Percentiles rank a stretch among this genome's conserved stretches.
These are phyloP conservation scores for Melanotaenia maccullochi DNA, from an alignment of 2,797 vertebrate genomes.

Conservation along the genomic window DNA sequence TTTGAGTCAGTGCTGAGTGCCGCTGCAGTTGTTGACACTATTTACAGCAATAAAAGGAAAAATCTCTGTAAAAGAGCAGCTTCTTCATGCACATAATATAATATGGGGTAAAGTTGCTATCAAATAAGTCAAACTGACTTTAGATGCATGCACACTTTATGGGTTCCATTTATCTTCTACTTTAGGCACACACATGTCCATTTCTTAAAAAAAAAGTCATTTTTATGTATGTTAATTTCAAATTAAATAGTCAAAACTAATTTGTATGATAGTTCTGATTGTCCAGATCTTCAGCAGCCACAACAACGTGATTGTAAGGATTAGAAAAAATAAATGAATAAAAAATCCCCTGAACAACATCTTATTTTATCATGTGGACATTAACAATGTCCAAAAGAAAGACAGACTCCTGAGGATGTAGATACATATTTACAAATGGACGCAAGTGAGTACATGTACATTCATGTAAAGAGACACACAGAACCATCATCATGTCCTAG, in stretches of 20 bases:
- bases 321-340: background rate
- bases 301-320: background rate
- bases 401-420: background rate
- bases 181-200: background rate
- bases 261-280: background rate
- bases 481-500: constrained; percentile 36
- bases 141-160: background rate
- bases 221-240: background rate
- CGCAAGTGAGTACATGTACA: constrained; percentile 1
- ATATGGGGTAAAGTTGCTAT: background rate
- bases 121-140: background rate
- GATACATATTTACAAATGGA: background rate
- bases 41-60: background rate
- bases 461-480: background rate
- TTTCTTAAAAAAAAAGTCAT: background rate
- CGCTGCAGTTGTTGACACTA: background rate
- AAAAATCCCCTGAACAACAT: background rate
- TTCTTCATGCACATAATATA: background rate
- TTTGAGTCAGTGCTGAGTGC: background rate
- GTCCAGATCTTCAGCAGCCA: background rate
- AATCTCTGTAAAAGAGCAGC: background rate
- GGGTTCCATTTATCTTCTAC: background rate
- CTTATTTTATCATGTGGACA: constrained; percentile 4
- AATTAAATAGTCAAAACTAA: background rate
- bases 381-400: background rate